Percentiles rank a stretch among this genome's conserved stretches.
Evolutionary conservation across 1,140 invertebrate species (phyloP).

Genomic region (Chlorops oryzae): DNA sequence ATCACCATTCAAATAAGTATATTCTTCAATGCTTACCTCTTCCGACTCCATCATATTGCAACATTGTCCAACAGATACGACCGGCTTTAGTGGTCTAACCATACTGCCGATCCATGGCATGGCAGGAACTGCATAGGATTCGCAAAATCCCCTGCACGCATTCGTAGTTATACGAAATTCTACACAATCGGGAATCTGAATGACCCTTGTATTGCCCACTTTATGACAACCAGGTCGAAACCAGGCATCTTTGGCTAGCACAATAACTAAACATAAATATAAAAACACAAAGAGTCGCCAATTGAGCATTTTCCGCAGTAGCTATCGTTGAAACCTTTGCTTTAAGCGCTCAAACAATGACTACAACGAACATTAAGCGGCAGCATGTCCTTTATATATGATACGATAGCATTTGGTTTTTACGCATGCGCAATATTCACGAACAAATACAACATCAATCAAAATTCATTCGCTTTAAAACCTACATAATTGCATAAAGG

Average conservation of each 20-base stretch:
- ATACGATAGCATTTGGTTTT: no score
- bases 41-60: slow-evolving; percentile 85
- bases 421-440: no score
- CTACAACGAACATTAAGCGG: no score
- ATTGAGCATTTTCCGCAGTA: no score
- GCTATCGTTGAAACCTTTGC: no score
- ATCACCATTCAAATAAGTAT: no score
- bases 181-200: slow-evolving; percentile 75
- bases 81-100: slow-evolving; percentile 48
- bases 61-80: slow-evolving; percentile 81
- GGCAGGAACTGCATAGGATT: slow-evolving; percentile 67
- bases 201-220: slow-evolving; percentile 65
- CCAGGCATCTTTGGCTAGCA: slow-evolving; percentile 48
- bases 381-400: no score
- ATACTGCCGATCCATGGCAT: slow-evolving; percentile 58
- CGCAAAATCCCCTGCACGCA: slow-evolving; percentile 79
- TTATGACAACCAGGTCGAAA: slow-evolving; percentile 57
- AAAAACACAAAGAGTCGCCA: slow-evolving; percentile 3
- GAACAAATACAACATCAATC: no score
- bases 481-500: no score
- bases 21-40: slow-evolving; percentile 56
- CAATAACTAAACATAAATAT: slow-evolving; percentile 5
- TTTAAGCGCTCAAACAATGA: no score
- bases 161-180: slow-evolving; percentile 79
- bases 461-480: no score